Percentiles rank a stretch among this genome's conserved stretches.
Conservation (phyloP, 2,888 invertebrate genomes). For the Ashinkailepas kermadecensis region DNA sequence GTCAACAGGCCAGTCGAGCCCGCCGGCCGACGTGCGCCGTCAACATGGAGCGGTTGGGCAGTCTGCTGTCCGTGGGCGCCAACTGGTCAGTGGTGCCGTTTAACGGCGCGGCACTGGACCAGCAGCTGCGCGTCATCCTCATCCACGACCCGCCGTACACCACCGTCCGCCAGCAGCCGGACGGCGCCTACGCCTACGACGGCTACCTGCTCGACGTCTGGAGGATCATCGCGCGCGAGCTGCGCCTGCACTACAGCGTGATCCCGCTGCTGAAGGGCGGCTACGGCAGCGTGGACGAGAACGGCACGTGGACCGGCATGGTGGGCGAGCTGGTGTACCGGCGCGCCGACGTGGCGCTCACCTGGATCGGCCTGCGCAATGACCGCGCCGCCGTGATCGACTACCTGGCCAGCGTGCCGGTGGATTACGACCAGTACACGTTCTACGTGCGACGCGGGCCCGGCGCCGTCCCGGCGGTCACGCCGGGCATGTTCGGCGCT, state of each 20-base stretch:
- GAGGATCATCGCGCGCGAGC: constrained; percentile 26
- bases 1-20: too few relatives aligned
- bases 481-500: not conserved
- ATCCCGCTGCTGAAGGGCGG: constrained; percentile 26
- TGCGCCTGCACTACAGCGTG: constrained; percentile 30
- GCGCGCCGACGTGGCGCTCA: not conserved
- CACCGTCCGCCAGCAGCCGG: not conserved
- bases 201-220: constrained; percentile 26
- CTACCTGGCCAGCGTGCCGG: not conserved
- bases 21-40: too few relatives aligned
- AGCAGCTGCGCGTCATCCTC: not conserved
- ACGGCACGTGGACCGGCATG: constrained; percentile 33
- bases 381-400: not conserved
- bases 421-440: not conserved
- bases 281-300: constrained; percentile 29
- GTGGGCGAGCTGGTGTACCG: constrained; percentile 30
- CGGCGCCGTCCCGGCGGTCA: not conserved
- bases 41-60: not conserved
- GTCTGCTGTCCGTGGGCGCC: not conserved
- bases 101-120: not conserved
- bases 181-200: not conserved
- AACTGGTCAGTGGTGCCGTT: not conserved
- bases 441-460: not conserved
- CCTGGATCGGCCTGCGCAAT: not conserved
- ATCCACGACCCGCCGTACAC: not conserved